Percentiles rank a stretch among this genome's conserved stretches.
Evolutionary conservation across 2,888 invertebrate genomes (phyloP).

Genomic region (Brenthis hecate): DNA sequence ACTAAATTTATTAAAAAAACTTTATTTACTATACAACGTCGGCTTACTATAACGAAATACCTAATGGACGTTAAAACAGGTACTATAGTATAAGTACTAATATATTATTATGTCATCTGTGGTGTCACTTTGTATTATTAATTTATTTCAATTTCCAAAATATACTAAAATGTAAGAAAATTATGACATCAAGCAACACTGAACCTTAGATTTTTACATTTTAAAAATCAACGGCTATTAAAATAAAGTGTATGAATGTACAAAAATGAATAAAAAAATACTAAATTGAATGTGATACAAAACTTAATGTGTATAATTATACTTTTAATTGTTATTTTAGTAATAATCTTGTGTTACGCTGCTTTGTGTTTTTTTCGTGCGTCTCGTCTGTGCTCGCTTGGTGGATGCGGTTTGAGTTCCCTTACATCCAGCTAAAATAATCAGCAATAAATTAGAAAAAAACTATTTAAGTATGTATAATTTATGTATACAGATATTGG

Average conservation of each 20-base stretch:
- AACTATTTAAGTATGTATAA: too few relatives aligned
- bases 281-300: background rate
- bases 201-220: too few relatives aligned
- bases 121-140: too few relatives aligned
- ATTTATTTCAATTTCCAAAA: too few relatives aligned
- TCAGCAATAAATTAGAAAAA: constrained; percentile 6
- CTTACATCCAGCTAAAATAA: constrained; percentile 84
- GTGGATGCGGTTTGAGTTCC: constrained; percentile 85
- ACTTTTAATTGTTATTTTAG: constrained; percentile 28
- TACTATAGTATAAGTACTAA: constrained; percentile 30
- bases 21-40: background rate
- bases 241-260: too few relatives aligned
- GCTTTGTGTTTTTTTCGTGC: constrained; percentile 87
- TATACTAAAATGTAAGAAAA: too few relatives aligned
- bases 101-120: background rate
- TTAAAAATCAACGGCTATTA: too few relatives aligned
- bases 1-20: background rate
- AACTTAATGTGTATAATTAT: background rate
- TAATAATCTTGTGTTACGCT: constrained; percentile 74
- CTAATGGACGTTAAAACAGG: constrained; percentile 42
- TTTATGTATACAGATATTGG: too few relatives aligned
- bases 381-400: constrained; percentile 80
- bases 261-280: too few relatives aligned
- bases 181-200: too few relatives aligned
- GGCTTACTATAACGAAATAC: constrained; percentile 26